Conservation (phyloP, 2,888 invertebrate genomes). For the Erynnis tages region DNA sequence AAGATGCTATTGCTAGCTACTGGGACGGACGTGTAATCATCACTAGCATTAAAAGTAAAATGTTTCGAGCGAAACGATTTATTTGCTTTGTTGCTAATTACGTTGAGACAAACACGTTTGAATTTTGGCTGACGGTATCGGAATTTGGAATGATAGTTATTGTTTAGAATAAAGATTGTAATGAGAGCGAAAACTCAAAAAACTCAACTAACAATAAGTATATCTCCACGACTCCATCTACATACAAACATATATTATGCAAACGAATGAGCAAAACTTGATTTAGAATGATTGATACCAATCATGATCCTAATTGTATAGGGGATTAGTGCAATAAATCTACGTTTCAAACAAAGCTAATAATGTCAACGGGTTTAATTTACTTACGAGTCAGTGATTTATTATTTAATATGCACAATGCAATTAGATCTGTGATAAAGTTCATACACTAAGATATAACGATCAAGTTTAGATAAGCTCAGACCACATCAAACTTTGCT, state of each 20-base stretch:
- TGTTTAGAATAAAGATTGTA: not conserved
- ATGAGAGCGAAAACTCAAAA: not conserved
- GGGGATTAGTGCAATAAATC: not conserved
- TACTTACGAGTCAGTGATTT: conserved; percentile 1
- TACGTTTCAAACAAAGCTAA: conserved; percentile 2
- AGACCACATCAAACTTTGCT: not conserved
- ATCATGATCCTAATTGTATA: not conserved
- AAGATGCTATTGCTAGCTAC: conserved; percentile 22
- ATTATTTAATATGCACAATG: not conserved
- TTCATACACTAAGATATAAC: too few species aligned
- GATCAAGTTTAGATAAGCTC: not conserved
- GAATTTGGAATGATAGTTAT: not conserved
- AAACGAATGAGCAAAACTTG: too few species aligned
- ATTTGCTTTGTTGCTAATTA: conserved; percentile 1
- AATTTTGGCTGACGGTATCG: not conserved
- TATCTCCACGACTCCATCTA: too few species aligned
- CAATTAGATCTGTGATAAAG: not conserved
- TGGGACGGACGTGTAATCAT: conserved; percentile 12
- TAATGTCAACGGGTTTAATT: conserved; percentile 2
- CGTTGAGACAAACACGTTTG: conserved; percentile 6
- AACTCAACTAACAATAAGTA: not conserved
- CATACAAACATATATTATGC: too few species aligned
- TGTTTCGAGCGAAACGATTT: not conserved
- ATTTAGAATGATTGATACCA: conserved; percentile 7
- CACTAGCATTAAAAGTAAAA: conserved; percentile 11